phyloP scores from a whole-genome alignment of 2,113 vertebrate genomes.

The Peromyscus maniculatus region DNA sequence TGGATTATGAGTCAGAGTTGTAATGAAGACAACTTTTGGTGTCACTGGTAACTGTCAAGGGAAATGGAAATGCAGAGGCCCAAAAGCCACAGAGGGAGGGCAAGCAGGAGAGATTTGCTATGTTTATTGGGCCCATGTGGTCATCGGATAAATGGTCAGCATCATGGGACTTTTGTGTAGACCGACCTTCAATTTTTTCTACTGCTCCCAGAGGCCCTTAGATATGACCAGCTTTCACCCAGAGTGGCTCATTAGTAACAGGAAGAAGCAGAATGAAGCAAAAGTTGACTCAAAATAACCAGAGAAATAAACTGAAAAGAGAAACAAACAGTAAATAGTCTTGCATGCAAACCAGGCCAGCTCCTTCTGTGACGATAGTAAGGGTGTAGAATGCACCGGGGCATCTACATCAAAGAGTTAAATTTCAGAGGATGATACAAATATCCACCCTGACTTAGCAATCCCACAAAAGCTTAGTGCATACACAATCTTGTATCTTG shows the following conservation, averaged over 20 bases:
- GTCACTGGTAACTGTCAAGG: constrained; percentile 73
- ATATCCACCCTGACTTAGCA: background rate
- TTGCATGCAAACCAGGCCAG: background rate
- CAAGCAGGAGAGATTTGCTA: constrained; percentile 23
- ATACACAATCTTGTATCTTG: background rate
- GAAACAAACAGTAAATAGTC: constrained; percentile 16
- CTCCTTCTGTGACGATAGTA: background rate
- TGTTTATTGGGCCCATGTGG: constrained; percentile 73
- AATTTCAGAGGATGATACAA: constrained; percentile 7
- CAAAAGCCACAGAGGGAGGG: constrained; percentile 57
- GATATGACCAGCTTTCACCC: constrained; percentile 74
- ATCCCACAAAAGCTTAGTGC: background rate
- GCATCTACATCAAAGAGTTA: background rate
- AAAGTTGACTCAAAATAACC: constrained; percentile 77
- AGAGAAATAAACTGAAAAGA: constrained; percentile 70
- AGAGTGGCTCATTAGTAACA: constrained; percentile 80
- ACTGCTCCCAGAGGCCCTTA: constrained; percentile 65
- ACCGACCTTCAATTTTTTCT: constrained; percentile 74
- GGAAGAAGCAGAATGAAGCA: constrained; percentile 54
- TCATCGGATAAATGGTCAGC: constrained; percentile 78
- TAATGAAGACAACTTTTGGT: constrained; percentile 86
- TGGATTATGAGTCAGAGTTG: constrained; percentile 84
- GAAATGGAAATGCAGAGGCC: constrained; percentile 65
- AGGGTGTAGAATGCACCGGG: background rate
- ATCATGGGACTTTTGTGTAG: constrained; percentile 65